These are phyloP conservation scores for Trisateles emortualis DNA, from an alignment of 2,888 invertebrate genomes.

Conservation along the genomic window DNA sequence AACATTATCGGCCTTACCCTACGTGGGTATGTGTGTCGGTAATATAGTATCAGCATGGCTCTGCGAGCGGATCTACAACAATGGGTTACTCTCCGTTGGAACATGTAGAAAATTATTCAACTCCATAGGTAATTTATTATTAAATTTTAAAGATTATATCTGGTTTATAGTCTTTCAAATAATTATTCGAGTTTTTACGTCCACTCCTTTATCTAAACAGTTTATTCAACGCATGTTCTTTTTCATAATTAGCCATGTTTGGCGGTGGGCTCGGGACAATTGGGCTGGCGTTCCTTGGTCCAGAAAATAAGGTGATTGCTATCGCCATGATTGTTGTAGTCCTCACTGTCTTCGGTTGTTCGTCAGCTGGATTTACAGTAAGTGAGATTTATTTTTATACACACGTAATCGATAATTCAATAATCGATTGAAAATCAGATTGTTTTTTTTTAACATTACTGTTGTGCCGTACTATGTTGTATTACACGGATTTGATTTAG, in stretches of 20 bases:
- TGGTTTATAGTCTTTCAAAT: neutral
- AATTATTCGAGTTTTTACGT: too few relatives aligned
- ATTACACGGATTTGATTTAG: too few relatives aligned
- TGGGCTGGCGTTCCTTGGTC: conserved; percentile 82
- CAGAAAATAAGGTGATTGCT: conserved; percentile 75
- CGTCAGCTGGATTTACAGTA: conserved; percentile 90
- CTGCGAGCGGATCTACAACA: conserved; percentile 83
- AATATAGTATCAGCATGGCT: conserved; percentile 88
- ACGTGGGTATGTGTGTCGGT: conserved; percentile 90
- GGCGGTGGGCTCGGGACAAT: conserved; percentile 88
- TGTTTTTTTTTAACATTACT: too few relatives aligned
- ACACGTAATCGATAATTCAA: too few relatives aligned
- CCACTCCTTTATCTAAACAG: too few relatives aligned
- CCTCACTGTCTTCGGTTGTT: conserved; percentile 89
- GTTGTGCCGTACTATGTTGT: too few relatives aligned
- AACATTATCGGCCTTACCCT: conserved; percentile 90
- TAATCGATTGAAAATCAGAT: too few relatives aligned
- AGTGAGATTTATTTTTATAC: conserved; percentile 23
- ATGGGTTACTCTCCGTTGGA: conserved; percentile 56
- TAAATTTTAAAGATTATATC: too few relatives aligned
- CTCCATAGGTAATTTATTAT: conserved; percentile 78
- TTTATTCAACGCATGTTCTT: too few relatives aligned
- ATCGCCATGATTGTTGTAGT: conserved; percentile 87
- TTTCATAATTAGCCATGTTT: conserved; percentile 80
- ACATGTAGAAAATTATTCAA: conserved; percentile 83